phyloP scores from a whole-genome alignment of 2,797 vertebrate genomes.

The Dermochelys coriacea region DNA sequence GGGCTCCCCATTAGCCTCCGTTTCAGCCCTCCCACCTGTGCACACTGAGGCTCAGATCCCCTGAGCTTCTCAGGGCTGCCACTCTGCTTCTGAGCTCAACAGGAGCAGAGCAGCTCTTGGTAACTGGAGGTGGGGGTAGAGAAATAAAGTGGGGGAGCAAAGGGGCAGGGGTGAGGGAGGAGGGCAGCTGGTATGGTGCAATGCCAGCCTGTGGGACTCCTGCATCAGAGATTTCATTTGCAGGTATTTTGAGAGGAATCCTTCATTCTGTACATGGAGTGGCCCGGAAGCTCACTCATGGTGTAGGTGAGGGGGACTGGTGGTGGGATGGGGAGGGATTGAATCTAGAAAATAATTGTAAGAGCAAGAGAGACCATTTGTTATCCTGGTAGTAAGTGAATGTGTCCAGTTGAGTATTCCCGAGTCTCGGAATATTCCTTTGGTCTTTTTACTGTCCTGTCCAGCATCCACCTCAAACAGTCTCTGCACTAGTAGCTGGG shows the following conservation, averaged over 20 bases:
- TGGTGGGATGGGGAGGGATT: not conserved
- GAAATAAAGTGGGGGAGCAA: not conserved
- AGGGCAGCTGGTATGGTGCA: not conserved
- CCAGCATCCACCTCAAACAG: conserved; percentile 61
- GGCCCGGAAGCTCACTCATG: not conserved
- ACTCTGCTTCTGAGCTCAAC: not conserved
- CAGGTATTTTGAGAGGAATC: fast-evolving
- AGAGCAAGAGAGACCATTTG: conserved; percentile 25
- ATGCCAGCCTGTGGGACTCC: not conserved
- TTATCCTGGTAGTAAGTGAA: not conserved
- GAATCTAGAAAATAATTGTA: not conserved
- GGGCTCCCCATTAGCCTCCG: not conserved
- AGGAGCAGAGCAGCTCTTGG: not conserved
- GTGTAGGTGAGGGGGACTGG: not conserved
- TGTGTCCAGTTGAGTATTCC: conserved; percentile 54
- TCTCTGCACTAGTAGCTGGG: conserved; percentile 2
- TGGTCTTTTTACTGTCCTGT: conserved; percentile 8
- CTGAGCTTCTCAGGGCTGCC: not conserved
- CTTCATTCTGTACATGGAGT: not conserved
- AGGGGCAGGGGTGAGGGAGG: fast-evolving
- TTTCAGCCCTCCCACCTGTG: not conserved
- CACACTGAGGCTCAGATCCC: not conserved
- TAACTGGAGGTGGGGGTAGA: not conserved
- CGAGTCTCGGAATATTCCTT: conserved; percentile 44
- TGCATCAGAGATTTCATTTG: not conserved